phyloP scores from a whole-genome alignment of 2,888 invertebrate genomes.

The Catocala fraxini region DNA sequence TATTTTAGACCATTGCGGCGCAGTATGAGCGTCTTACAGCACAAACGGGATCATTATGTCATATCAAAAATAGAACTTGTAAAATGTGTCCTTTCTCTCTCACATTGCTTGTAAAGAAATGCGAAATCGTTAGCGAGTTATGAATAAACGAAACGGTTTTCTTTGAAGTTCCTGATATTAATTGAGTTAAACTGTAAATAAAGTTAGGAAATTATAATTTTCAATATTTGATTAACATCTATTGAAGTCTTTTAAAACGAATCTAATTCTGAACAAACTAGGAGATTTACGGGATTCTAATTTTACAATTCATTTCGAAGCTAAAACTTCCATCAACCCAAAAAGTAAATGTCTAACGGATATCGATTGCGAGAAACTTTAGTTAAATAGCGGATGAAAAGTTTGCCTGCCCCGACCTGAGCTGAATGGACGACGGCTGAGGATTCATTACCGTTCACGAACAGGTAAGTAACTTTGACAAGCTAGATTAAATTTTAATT shows the following conservation, averaged over 20 bases:
- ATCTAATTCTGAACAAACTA: constrained; percentile 14
- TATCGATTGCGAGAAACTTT: constrained; percentile 60
- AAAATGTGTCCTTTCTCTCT: constrained; percentile 23
- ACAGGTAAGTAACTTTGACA: constrained; percentile 51
- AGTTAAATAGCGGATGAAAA: constrained; percentile 58
- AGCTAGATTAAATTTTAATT: constrained; percentile 35
- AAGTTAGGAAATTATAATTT: constrained; percentile 7
- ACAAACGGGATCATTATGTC: constrained; percentile 56
- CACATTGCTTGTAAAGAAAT: constrained; percentile 12
- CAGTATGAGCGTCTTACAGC: constrained; percentile 49
- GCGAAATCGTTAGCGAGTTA: constrained; percentile 10
- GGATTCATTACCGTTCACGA: constrained; percentile 54
- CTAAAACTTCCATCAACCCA: constrained; percentile 43
- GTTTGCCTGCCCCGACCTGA: constrained; percentile 52
- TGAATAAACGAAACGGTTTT: constrained; percentile 21
- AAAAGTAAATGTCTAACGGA: constrained; percentile 52
- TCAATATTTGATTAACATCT: constrained; percentile 11
- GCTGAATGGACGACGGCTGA: constrained; percentile 45
- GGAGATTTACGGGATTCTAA: constrained; percentile 20
- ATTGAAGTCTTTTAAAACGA: constrained; percentile 8
- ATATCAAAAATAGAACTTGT: constrained; percentile 45
- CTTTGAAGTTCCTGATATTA: constrained; percentile 12
- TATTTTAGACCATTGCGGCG: constrained; percentile 55
- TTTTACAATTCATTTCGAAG: constrained; percentile 18
- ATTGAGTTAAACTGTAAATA: constrained; percentile 5